Conservation (phyloP, 2,113 vertebrate species). For the Varanus salvator region DNA sequence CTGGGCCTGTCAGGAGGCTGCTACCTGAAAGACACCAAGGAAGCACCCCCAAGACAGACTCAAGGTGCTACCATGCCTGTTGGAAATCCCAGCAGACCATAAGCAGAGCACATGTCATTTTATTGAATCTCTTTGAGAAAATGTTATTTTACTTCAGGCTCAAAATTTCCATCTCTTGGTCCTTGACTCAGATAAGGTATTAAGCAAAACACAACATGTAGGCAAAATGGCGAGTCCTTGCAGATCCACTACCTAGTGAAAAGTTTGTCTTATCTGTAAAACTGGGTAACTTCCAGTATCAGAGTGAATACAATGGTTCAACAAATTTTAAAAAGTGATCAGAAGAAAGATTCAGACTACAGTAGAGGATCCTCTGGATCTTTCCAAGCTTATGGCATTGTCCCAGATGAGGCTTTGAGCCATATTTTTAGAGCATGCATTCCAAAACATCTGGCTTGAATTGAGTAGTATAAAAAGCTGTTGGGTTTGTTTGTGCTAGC, state of each 20-base stretch:
- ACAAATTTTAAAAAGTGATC: neutral
- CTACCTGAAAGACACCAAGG: slow-evolving; percentile 76
- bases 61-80: neutral
- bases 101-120: neutral
- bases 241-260: neutral
- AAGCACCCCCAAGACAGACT: neutral
- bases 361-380: neutral
- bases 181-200: neutral
- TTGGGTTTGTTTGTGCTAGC: too few relatives aligned
- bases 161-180: neutral
- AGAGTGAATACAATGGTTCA: neutral
- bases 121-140: neutral
- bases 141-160: neutral
- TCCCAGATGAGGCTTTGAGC: neutral
- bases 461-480: neutral
- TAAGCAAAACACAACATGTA: neutral
- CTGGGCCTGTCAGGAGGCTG: slow-evolving; percentile 90
- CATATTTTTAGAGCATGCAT: neutral
- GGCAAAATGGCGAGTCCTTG: neutral
- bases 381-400: neutral
- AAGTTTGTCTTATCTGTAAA: neutral
- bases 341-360: neutral
- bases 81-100: neutral
- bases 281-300: neutral
- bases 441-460: neutral